Base-by-base conservation (phyloP, 2,888 invertebrate species). In the Standfussiana lucernea region DNA sequence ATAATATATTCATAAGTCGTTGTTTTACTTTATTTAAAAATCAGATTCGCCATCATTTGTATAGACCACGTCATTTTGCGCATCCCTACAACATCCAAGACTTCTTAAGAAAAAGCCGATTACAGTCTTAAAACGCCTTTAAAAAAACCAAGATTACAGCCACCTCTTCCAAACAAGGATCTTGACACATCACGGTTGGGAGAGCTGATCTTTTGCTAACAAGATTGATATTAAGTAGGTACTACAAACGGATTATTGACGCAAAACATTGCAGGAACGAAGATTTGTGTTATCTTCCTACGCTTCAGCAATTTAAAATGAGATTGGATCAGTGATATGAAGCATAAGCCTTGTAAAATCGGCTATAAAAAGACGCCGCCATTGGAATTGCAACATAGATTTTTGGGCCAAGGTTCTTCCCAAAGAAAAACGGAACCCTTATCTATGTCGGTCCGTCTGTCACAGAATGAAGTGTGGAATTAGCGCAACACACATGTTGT, bases 181-280 rank as follows among this genome's bases (percentile, higher is more conserved):
- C 73, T 72, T 65, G 50, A 65, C 65, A 61, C 61, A 24, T 70
- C 21, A 70, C 15, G 80, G 47, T 53, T 62, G 74, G 65, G 15
- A 32, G 62, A 35, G 24, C 73, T n/a, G 59, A 82, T 84, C 59
- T 47, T 42, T 42, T 42, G 53, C 53, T 45, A 67, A 81, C 69
- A 70, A 82, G 73, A 84, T 84, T 74, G 50, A 28, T 47, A 72
- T 68, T 32, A 64, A 84, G 79, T 50, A 72, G 64, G 40, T 59
- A 1, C 42, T 67, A 53, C 64, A 68, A 69, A 56, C 21, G 11
- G 69, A 61, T 84, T 84, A 66, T 84, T 84, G 80, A 84, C 62
- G 59, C 59, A 75, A 70, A 59, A 84, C 45, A 56, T 24, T 6
- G n/a, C 10, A 68, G 50, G 37, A 56, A 65, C 66, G 40, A 47